These are phyloP conservation scores for Tiliacea citrago DNA, from an alignment of 2,888 invertebrate genomes.

Conservation along the genomic window DNA sequence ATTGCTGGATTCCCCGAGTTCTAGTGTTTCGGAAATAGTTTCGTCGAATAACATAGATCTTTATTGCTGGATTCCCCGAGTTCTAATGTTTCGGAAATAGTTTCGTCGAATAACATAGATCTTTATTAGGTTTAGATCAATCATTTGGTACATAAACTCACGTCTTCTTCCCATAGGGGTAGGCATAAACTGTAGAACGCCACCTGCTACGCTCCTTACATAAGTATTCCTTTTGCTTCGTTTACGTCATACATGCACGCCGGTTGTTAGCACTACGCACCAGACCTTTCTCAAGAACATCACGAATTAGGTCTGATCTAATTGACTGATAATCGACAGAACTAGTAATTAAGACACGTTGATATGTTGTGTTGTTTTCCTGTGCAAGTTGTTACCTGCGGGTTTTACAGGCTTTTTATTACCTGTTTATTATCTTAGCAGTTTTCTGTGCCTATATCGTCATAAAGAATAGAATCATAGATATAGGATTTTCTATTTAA, in stretches of 20 bases:
- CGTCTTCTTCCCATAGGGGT: no score
- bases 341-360: not conserved
- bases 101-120: not conserved
- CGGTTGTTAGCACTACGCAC: no score
- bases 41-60: not conserved
- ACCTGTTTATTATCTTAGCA: slow-evolving; percentile 7
- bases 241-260: no score
- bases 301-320: not conserved
- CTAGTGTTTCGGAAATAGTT: slow-evolving; percentile 6
- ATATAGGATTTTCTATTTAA: not conserved
- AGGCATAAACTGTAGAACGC: no score
- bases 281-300: no score
- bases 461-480: not conserved
- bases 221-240: no score
- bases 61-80: slow-evolving; percentile 23
- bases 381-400: slow-evolving; percentile 25
- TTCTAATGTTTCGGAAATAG: slow-evolving; percentile 10
- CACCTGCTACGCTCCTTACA: no score
- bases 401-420: no score
- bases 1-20: slow-evolving; percentile 27
- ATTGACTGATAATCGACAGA: not conserved
- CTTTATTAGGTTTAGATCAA: slow-evolving; percentile 2
- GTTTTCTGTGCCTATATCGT: slow-evolving; percentile 25
- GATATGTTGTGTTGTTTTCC: slow-evolving; percentile 31
- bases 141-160: not conserved